Evolutionary conservation across 2,888 invertebrate genomes (phyloP).

Genomic region (Pharmacophagus antenor): DNA sequence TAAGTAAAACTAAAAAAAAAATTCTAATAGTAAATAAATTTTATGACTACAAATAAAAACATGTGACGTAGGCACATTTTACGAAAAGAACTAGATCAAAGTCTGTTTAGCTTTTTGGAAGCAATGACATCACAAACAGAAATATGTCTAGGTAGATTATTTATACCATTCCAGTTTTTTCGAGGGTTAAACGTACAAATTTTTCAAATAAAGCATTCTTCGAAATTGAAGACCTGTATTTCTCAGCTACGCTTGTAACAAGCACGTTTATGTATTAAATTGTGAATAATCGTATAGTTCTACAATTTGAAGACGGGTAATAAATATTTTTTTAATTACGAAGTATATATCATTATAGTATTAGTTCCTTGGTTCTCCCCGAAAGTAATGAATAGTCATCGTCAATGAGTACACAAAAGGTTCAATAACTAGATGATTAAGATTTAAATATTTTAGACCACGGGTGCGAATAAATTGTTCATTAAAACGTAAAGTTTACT

Average conservation of each 20-base stretch:
- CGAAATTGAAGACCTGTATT: not conserved
- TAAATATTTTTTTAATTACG: constrained; percentile 1
- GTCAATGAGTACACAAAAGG: not conserved
- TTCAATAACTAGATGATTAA: not conserved
- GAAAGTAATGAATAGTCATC: not conserved
- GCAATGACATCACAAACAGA: no score
- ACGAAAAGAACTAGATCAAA: no score
- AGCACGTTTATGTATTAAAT: not conserved
- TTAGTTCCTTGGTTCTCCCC: not conserved
- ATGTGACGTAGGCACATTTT: no score
- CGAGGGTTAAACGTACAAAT: no score
- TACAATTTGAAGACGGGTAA: not conserved
- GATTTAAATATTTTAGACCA: not conserved
- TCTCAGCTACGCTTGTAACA: not conserved
- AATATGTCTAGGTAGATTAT: no score
- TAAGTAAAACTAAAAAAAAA: no score
- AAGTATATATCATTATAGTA: not conserved
- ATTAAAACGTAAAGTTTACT: not conserved
- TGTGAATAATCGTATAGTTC: not conserved
- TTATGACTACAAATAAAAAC: no score
- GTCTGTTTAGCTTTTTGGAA: no score
- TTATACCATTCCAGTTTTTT: no score
- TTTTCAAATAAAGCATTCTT: no score
- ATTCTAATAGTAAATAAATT: no score
- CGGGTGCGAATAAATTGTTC: not conserved